Base-by-base conservation (phyloP, 2,113 vertebrate genomes). In the Pelecanus crispus region DNA sequence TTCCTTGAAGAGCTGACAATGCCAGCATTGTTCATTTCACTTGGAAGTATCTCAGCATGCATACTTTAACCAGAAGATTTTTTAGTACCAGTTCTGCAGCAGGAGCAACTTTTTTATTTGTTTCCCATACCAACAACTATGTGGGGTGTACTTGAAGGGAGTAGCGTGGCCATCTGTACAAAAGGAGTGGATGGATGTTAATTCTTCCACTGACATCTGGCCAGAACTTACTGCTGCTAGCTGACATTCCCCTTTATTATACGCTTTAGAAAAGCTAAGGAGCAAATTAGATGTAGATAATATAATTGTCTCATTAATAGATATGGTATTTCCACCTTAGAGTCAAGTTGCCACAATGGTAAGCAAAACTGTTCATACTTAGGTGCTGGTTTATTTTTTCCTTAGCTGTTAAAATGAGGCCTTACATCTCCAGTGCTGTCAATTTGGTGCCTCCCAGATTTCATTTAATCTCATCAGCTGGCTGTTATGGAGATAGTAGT, bases 41-140 rank as follows among this genome's bases (percentile, higher is more conserved):
- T 53, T 7, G 1, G 25, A 62, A 80, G 25, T 1, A 1, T 52
- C 52, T 82, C 70, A 70, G 20, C 0, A 0, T 25, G 17, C 15
- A 55, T 73, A 61, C 9, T 45, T 88, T 52, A 61, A 68, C 71
- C 40, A 81, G 11, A 74, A 91, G 29, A 19, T 36, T 81, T 81
- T 79, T 49, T 49, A 59, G 15, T 42, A 25, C 18, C 22, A n/a
- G 24, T 79, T 87, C 66, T 90, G 66, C 52, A 77, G 40, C 24
- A 49, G 32, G 9, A 73, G 36, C 15, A 65, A n/a, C 8, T n/a
- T 61, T 28, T 17, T 49, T 25, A 5, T 62, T 32, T 74, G 11
- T 44, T 45, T 21, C 38, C 29, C 21, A 9, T 40, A 10, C 21
- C 11, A 70, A 62, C 11, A 47, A 28, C 42, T 58, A 18, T 10